Conservation (phyloP, 2,888 invertebrate genomes). For the Protonemura montana region DNA sequence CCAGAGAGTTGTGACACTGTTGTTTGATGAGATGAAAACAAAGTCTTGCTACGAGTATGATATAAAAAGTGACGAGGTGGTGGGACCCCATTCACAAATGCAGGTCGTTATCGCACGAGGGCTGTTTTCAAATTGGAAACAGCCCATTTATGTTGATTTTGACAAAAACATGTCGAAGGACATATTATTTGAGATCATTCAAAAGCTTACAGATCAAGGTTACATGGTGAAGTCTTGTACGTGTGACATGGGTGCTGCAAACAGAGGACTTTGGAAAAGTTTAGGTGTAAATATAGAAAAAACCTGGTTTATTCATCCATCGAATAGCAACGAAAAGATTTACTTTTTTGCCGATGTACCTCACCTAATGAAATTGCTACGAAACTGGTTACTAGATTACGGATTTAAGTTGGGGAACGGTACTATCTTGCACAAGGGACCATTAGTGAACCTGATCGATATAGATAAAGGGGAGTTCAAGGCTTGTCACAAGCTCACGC, state of each 20-base stretch:
- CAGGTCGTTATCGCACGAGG: conserved; percentile 48
- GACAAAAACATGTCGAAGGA: conserved; percentile 44
- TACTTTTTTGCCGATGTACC: conserved; percentile 46
- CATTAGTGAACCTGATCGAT: conserved; percentile 30
- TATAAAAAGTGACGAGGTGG: conserved; percentile 43
- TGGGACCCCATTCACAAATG: conserved; percentile 48
- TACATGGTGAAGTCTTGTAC: conserved; percentile 42
- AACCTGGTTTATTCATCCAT: conserved; percentile 40
- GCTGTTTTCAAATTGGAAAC: conserved; percentile 49
- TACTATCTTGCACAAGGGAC: conserved; percentile 24
- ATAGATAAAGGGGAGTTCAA: conserved; percentile 37
- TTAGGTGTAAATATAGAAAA: conserved; percentile 8
- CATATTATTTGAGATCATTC: conserved; percentile 43
- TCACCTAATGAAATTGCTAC: conserved; percentile 46
- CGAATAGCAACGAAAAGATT: conserved; percentile 22
- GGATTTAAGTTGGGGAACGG: conserved; percentile 41
- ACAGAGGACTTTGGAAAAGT: conserved; percentile 46
- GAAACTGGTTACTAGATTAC: conserved; percentile 45
- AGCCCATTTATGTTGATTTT: conserved; percentile 49
- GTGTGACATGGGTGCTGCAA: conserved; percentile 47
- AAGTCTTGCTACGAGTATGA: conserved; percentile 36
- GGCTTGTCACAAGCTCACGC: conserved; percentile 48
- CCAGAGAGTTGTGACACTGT: conserved; percentile 28
- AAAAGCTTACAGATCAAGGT: conserved; percentile 26
- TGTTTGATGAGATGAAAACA: conserved; percentile 42